These are phyloP conservation scores for Bovichtus diacanthus DNA, from an alignment of 2,797 vertebrate species.

Conservation along the genomic window DNA sequence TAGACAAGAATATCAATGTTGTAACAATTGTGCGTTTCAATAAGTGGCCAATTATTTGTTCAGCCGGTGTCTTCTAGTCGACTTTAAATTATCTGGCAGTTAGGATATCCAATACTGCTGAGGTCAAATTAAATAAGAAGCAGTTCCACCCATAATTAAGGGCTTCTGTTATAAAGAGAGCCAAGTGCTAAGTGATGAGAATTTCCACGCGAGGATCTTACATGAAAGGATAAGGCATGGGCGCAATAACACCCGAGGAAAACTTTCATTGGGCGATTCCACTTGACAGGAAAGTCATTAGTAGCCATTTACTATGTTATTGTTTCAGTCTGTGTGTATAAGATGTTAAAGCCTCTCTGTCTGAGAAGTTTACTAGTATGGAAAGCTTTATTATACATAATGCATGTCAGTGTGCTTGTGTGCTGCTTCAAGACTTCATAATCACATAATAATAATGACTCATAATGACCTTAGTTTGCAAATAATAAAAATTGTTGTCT, in stretches of 20 bases:
- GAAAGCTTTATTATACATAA: slow-evolving; percentile 22
- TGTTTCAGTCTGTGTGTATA: slow-evolving; percentile 48
- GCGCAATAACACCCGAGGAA: slow-evolving; percentile 60
- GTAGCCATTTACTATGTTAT: slow-evolving; percentile 61
- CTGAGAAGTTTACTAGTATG: slow-evolving; percentile 27
- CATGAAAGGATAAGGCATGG: slow-evolving; percentile 60
- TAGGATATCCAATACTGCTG: slow-evolving; percentile 63
- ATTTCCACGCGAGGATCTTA: slow-evolving; percentile 59
- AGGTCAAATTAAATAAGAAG: slow-evolving; percentile 76
- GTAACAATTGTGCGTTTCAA: slow-evolving; percentile 3
- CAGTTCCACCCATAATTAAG: slow-evolving; percentile 78
- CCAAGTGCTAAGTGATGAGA: slow-evolving; percentile 71
- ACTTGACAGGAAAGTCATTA: slow-evolving; percentile 70
- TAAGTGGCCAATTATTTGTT: slow-evolving; percentile 30
- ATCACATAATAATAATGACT: too few relatives aligned
- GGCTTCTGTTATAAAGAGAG: slow-evolving; percentile 66
- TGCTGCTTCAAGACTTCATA: slow-evolving; percentile 3
- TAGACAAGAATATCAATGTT: slow-evolving; percentile 14
- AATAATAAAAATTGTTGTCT: background rate
- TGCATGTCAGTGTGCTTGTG: slow-evolving; percentile 21
- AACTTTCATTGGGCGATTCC: slow-evolving; percentile 68
- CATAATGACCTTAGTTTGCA: slow-evolving; percentile 5
- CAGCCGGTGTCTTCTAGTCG: slow-evolving; percentile 46
- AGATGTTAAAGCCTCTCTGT: slow-evolving; percentile 47
- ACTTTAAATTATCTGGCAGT: slow-evolving; percentile 74